A percentile compares a stretch with the other conserved stretches of the same genome.
Conservation (phyloP, 2,113 vertebrate genomes). For the Lamprotornis superbus region DNA sequence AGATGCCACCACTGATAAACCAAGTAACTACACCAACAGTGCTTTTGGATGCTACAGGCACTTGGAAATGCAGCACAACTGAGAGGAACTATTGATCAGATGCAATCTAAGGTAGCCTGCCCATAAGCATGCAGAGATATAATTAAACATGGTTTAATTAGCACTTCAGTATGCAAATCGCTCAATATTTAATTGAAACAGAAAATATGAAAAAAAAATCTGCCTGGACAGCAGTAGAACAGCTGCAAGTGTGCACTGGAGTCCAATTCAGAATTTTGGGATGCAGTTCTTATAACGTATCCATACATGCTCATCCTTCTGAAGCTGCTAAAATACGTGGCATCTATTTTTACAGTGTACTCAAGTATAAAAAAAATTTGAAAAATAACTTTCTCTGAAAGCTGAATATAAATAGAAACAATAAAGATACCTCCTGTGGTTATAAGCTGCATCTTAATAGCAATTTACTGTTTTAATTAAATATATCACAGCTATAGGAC, state of each 20-base stretch:
- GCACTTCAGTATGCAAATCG: not conserved
- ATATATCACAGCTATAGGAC: not conserved
- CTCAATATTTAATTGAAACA: not conserved
- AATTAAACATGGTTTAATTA: not conserved
- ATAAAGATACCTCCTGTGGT: not conserved
- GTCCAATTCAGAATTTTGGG: not conserved
- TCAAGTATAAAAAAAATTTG: not conserved
- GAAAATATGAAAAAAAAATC: not conserved
- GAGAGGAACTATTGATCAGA: not conserved
- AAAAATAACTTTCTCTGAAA: not conserved
- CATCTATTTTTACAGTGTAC: not conserved
- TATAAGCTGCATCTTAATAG: not conserved
- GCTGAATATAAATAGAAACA: not conserved
- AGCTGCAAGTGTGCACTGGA: not conserved
- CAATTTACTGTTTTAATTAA: constrained; percentile 44
- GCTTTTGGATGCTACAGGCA: not conserved
- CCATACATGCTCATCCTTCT: not conserved
- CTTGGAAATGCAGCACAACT: not conserved
- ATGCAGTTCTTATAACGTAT: not conserved
- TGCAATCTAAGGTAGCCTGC: not conserved
- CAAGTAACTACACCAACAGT: not conserved
- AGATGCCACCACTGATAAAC: not conserved
- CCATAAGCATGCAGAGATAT: not conserved
- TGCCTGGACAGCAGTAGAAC: not conserved
- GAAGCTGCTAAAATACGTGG: not conserved